phyloP scores from a whole-genome alignment of 2,797 vertebrate species.

The Sitta carolinensis region DNA sequence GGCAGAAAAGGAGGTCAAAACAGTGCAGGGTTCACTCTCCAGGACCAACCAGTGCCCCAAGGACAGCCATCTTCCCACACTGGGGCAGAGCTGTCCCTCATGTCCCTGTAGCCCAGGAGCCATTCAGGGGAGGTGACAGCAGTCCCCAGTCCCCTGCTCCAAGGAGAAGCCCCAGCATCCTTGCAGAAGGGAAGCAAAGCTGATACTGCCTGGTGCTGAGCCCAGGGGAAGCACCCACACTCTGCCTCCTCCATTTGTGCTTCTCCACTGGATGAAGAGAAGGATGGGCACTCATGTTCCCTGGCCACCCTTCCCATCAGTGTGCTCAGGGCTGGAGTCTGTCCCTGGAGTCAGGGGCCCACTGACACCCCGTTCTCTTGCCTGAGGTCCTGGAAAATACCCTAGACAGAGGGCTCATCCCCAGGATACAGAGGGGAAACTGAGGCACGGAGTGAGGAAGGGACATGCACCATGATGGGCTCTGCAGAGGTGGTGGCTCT shows the following conservation, averaged over 20 bases:
- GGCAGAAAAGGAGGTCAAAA: neutral
- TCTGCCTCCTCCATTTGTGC: neutral
- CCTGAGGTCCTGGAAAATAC: neutral
- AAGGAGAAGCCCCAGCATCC: neutral
- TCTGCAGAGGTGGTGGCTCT: neutral
- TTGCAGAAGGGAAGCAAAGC: neutral
- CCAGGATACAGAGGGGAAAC: neutral
- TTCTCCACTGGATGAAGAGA: neutral
- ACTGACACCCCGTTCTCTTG: accelerated
- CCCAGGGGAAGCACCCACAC: neutral
- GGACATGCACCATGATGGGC: accelerated
- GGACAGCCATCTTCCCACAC: neutral
- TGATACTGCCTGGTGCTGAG: neutral
- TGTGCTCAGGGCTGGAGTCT: accelerated
- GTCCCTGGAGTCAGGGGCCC: neutral
- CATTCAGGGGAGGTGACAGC: neutral
- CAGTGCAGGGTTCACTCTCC: accelerated
- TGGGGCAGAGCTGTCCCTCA: neutral
- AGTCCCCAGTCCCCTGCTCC: neutral
- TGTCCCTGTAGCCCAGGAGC: neutral
- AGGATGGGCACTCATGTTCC: accelerated
- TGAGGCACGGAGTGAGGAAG: accelerated
- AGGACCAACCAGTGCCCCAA: neutral
- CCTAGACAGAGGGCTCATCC: neutral
- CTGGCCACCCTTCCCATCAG: neutral